These are phyloP conservation scores for Harmothoe impar DNA, from an alignment of 2,888 invertebrate genomes.

Conservation along the genomic window DNA sequence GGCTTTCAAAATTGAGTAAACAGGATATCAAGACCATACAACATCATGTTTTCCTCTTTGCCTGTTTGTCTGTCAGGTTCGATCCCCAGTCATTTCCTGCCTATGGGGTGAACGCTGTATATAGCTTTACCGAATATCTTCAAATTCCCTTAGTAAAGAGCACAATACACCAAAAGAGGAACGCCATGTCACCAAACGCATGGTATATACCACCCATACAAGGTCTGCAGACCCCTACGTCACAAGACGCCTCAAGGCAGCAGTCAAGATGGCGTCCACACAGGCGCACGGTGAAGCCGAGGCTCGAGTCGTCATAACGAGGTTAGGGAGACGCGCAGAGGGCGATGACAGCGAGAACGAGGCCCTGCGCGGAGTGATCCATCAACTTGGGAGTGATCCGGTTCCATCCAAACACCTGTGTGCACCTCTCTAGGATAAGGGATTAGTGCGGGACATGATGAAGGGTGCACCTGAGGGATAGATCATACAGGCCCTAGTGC, in stretches of 20 bases:
- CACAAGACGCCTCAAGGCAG: neutral
- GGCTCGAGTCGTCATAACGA: slow-evolving; percentile 27
- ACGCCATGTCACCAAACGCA: too few relatives aligned
- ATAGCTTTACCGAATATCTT: too few relatives aligned
- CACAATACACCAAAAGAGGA: too few relatives aligned
- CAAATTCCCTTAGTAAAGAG: too few relatives aligned
- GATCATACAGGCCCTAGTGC: neutral
- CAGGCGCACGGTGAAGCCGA: neutral
- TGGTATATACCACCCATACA: too few relatives aligned
- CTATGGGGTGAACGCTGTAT: too few relatives aligned
- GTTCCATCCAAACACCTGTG: slow-evolving; percentile 61
- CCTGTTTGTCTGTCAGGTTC: too few relatives aligned
- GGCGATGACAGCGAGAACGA: slow-evolving; percentile 34
- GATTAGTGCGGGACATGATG: slow-evolving; percentile 40
- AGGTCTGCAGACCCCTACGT: too few relatives aligned
- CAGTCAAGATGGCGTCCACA: slow-evolving; percentile 16
- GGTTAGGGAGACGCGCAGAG: slow-evolving; percentile 52
- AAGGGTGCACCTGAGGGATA: slow-evolving; percentile 33
- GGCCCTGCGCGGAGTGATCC: slow-evolving; percentile 38
- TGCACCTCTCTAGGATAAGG: slow-evolving; percentile 38
- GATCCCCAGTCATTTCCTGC: too few relatives aligned
- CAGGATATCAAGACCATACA: too few relatives aligned
- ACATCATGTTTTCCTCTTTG: too few relatives aligned
- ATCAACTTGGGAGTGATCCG: slow-evolving; percentile 58
- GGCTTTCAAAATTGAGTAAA: too few relatives aligned